phyloP scores from a whole-genome alignment of 2,113 vertebrate species.

The Pithys albifrons region DNA sequence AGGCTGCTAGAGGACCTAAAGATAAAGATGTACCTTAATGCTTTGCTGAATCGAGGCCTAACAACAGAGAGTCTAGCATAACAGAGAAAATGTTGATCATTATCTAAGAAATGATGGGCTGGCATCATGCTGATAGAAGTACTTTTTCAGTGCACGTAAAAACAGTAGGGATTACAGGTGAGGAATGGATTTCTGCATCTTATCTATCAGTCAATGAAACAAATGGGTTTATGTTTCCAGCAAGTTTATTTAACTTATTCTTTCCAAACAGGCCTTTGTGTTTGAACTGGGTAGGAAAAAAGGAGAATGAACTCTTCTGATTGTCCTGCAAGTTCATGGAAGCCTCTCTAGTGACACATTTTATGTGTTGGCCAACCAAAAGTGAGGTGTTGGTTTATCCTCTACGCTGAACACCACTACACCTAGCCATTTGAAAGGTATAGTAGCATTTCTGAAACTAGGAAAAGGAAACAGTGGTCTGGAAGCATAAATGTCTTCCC shows the following conservation, averaged over 20 bases:
- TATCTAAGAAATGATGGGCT: constrained; percentile 48
- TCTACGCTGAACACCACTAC: background rate
- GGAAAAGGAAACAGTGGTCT: background rate
- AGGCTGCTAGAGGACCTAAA: background rate
- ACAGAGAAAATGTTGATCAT: constrained; percentile 37
- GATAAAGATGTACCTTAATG: constrained; percentile 18
- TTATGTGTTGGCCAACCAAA: background rate
- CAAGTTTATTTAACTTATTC: constrained; percentile 15
- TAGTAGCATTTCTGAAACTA: background rate
- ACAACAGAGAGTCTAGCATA: background rate
- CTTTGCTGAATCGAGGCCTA: background rate
- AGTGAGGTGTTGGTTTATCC: background rate
- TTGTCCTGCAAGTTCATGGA: background rate
- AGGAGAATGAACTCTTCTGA: background rate
- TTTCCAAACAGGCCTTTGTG: background rate
- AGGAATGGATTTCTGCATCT: constrained; percentile 26
- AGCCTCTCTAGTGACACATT: background rate
- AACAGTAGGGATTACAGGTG: constrained; percentile 48
- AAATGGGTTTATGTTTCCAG: constrained; percentile 17
- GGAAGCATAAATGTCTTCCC: background rate
- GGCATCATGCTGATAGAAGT: constrained; percentile 38
- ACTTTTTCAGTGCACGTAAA: constrained; percentile 38
- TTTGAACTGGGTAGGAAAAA: background rate
- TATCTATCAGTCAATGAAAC: constrained; percentile 18
- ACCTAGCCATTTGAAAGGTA: background rate